Percentiles rank a stretch among this genome's conserved stretches.
phyloP scores from a whole-genome alignment of 2,888 invertebrate species.

The Ptilodon capucinus region DNA sequence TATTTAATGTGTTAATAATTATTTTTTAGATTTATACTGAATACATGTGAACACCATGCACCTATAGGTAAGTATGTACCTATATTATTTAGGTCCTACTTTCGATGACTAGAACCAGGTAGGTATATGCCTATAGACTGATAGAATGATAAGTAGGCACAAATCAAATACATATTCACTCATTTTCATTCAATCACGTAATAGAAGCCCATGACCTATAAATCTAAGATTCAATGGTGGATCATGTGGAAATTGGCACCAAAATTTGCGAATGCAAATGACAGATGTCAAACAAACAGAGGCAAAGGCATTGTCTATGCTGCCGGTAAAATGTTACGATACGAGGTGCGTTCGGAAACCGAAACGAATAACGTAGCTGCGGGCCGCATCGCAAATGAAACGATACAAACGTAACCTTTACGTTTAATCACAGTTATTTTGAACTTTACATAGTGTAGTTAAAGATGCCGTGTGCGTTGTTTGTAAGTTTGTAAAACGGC shows the following conservation, averaged over 20 bases:
- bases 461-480: constrained; percentile 17
- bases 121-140: too few relatives aligned
- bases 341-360: constrained; percentile 51
- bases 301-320: constrained; percentile 64
- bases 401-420: constrained; percentile 32
- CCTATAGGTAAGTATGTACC: too few relatives aligned
- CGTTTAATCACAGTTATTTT: constrained; percentile 17
- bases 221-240: not conserved
- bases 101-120: too few relatives aligned
- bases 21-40: too few relatives aligned
- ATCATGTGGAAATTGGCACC: constrained; percentile 21
- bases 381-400: constrained; percentile 63
- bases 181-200: too few relatives aligned
- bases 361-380: constrained; percentile 60
- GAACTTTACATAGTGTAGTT: constrained; percentile 17
- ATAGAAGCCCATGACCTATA: not conserved
- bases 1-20: too few relatives aligned
- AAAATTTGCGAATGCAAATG: constrained; percentile 29
- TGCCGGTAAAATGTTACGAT: constrained; percentile 62
- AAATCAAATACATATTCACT: too few relatives aligned
- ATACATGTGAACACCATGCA: too few relatives aligned
- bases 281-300: constrained; percentile 41
- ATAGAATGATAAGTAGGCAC: too few relatives aligned
- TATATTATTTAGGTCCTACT: too few relatives aligned
- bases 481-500: constrained; percentile 17